Evolutionary conservation across 2,797 vertebrate species (phyloP), one percentile per base, ranked within the genome.

Genomic region (Microhierax caerulescens): DNA sequence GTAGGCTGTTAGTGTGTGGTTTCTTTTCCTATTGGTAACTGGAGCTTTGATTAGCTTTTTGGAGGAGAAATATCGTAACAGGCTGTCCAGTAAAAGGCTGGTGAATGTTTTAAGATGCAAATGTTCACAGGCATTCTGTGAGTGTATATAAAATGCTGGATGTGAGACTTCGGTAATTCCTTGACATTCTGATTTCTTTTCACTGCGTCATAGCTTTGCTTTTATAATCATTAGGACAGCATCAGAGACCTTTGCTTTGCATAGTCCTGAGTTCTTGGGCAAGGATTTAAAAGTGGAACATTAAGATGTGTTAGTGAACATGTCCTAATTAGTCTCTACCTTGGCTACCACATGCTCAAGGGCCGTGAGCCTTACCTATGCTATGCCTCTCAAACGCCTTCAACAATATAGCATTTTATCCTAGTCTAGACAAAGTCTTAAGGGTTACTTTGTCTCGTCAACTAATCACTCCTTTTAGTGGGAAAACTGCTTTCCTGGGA

Each of bases 381-480:
- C 34, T 72, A 5, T 37, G 28, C 56, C 45, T 93, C 64, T 78
- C 37, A 41, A 94, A 76, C 2, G 5, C 19, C 28, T 85, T 87
- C 86, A 85, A 69, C 81, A 93, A 70, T 59, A n/a, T 3, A 94
- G 60, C 41, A 83, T 95, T 96, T 95, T 92, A 92, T 93, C 88
- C 86, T 68, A 88, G 92, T 89, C 94, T 96, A 95, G 93, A 93
- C 88, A 60, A 89, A 86, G 91, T 96, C 88, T 97, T 96, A 90
- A 61, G 73, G 61, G 93, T 91, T 96, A 80, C 1, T 0, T 89
- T 95, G 75, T 84, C 75, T 93, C 67, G 64, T 93, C 81, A 85
- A 70, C 75, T 93, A 83, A 94, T 89, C 53, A 19, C 47, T 2
- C 54, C 36, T 83, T 92, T 91, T 77, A 79, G 81, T 88, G 45